Percentiles rank a stretch among this genome's conserved stretches.
Evolutionary conservation across 2,888 invertebrate genomes (phyloP).

Genomic region (Sclerodermus sp.): DNA sequence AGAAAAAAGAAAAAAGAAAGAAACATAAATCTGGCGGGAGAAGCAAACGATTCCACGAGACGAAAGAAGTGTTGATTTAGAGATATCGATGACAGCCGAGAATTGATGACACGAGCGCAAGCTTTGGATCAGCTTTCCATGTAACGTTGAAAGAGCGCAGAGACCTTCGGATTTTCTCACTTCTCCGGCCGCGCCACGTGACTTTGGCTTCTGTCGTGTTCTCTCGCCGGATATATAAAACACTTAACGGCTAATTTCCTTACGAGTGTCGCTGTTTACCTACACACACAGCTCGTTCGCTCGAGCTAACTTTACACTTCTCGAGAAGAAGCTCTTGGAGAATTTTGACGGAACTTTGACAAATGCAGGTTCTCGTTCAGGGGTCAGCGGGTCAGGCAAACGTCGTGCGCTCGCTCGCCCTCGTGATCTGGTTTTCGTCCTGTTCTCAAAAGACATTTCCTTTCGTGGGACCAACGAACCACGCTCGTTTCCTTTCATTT

Average conservation of each 20-base stretch:
- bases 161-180: background rate
- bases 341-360: conserved; percentile 45
- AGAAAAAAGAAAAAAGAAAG: too few species aligned
- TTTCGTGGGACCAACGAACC: conserved; percentile 14
- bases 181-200: conserved; percentile 22
- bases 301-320: conserved; percentile 1
- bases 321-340: background rate
- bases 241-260: conserved; percentile 50
- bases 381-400: conserved; percentile 37
- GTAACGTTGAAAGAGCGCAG: background rate
- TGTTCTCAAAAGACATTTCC: conserved; percentile 41
- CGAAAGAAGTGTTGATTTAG: too few species aligned
- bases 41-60: too few species aligned
- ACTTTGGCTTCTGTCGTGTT: conserved; percentile 7
- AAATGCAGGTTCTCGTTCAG: conserved; percentile 30
- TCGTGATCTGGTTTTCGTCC: conserved; percentile 43
- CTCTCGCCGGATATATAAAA: conserved; percentile 46
- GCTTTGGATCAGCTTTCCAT: too few species aligned
- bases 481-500: conserved; percentile 4
- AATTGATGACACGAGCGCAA: too few species aligned
- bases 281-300: conserved; percentile 1
- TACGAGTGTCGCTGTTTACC: conserved; percentile 24
- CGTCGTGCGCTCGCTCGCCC: conserved; percentile 39
- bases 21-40: too few species aligned
- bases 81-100: too few species aligned